Evolutionary conservation across 1,140 invertebrate genomes (phyloP).

Genomic region (Drosophila obscura): DNA sequence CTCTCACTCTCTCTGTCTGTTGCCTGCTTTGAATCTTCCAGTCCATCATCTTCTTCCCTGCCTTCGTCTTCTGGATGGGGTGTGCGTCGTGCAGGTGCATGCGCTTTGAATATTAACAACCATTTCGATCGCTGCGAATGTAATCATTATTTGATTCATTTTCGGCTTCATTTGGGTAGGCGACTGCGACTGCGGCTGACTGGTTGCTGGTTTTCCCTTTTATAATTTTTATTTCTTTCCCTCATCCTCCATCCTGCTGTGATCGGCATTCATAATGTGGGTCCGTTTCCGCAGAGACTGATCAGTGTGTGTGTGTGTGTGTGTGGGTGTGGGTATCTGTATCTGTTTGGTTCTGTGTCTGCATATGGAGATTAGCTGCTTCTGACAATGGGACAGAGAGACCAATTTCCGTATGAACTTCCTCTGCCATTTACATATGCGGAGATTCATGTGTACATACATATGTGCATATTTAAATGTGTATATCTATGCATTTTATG

Average conservation of each 20-base stretch:
- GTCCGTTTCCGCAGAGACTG: conserved; percentile 44
- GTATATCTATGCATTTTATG: no score
- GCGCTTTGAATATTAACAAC: conserved; percentile 70
- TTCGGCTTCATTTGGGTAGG: conserved; percentile 29
- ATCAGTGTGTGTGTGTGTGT: conserved; percentile 20
- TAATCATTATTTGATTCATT: conserved; percentile 49
- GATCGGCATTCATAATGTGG: conserved; percentile 46
- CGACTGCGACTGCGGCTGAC: no score
- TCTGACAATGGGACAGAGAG: conserved; percentile 7
- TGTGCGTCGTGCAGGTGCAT: conserved; percentile 13
- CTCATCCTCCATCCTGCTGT: conserved; percentile 37
- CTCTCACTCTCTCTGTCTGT: not conserved
- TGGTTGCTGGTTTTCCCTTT: conserved; percentile 37
- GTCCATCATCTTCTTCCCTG: conserved; percentile 16
- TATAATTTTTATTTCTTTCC: conserved; percentile 7
- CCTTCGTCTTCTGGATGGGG: not conserved
- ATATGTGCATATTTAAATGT: not conserved
- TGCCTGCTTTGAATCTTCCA: conserved; percentile 5
- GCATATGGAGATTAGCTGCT: conserved; percentile 32
- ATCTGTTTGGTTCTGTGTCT: not conserved
- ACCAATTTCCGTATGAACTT: not conserved
- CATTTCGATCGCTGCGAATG: conserved; percentile 41
- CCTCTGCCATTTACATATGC: no score
- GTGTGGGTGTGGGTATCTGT: not conserved
- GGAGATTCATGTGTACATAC: not conserved